Base-by-base conservation (phyloP, 2,888 invertebrate genomes). In the Loripinus fragilis region DNA sequence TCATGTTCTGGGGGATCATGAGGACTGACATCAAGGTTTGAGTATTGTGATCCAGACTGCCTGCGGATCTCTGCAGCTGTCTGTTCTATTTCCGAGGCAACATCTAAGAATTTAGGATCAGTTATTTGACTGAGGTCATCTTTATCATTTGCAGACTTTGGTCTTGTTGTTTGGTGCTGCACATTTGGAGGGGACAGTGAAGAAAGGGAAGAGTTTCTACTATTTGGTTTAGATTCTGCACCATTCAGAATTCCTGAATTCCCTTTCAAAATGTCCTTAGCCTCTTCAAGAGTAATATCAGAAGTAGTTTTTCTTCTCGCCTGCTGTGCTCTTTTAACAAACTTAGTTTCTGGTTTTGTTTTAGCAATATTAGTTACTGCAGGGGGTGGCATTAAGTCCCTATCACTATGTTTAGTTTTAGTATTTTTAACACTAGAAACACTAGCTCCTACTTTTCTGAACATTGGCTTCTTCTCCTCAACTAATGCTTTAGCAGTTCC, bases 251-350 rank as follows among this genome's bases (percentile, higher is more conserved):
- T 86, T 30, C 89, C 90, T 12, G 91, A 91, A 70, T 90, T 90
- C 28, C 91, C 91, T 48, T 88, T 76, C 10, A 91, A 86, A 69
- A 91, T 90, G 71, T 87, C 87, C 71, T 90, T 91, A 12, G 91
- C 90, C 74, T 91, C 89, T 71, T 90, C 89, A 20, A 90, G 74
- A 8, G 88, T 90, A 71, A 91, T 70, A 65, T 90, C 90, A 33
- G 89, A 81, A 8, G 87, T 80, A 3, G 86, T 83, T 67, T 87
- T 83, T 65, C 87, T 80, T 25, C 85, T 79, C 10, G 83, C 72
- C 70, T 86, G 83, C 20, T 79, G 78, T 3, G 87, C 87, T 55
- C 86, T 72, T 74, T 86, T 88, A 65, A 86, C 55, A 64, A 87
- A 87, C 35, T 80, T 78, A 35, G 71, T 71, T 25, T 85, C 85